Evolutionary conservation across 2,113 vertebrate genomes (phyloP), one percentile per base, ranked within the genome.

Genomic region (Alosa alosa): DNA sequence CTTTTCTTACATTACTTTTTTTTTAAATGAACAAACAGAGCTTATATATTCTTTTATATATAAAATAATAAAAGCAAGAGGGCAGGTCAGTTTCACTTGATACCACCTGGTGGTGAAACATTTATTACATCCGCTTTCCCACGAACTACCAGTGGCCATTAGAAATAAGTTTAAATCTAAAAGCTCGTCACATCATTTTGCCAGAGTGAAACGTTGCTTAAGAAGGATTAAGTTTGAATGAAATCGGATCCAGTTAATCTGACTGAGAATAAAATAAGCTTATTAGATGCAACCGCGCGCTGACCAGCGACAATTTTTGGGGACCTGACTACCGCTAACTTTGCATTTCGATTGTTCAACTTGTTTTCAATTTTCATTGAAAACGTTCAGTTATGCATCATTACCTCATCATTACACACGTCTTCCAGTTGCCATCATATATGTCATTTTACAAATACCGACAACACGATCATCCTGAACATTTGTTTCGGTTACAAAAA

Each of bases 221-320:
- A 81, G 86, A 50, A 46, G 25, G 85, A 84, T 86, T 85, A 82
- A 52, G 10, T 31, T 88, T 87, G 78, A 17, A 36, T 84, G 49
- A 85, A 89, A 92, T 75, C 81, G 83, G 90, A 92, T 93, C 90
- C 87, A 1, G 84, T 84, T 81, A 89, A 84, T 82, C 85, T 89
- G 50, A 46, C 86, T 18, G 39, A 25, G 11, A 44, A 15, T 83
- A 86, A 81, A 49, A 46, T 84, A 85, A 89, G 81, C 83, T 84
- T 81, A 82, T 90, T 91, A 89, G 87, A 88, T 17, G 41, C 82
- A 64, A 64, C 57, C 57, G 57, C 57, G 52, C 57, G 20, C 6
- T 64, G 57, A n/a, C 15, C 57, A 60, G 57, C 18, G 4, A 60
- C 57, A 8, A 64, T 8, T 64, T 64, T 9, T 31, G 6, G 9